Evolutionary conservation across 1,140 invertebrate genomes (phyloP).

Genomic region (Temnothorax curvispinosus): DNA sequence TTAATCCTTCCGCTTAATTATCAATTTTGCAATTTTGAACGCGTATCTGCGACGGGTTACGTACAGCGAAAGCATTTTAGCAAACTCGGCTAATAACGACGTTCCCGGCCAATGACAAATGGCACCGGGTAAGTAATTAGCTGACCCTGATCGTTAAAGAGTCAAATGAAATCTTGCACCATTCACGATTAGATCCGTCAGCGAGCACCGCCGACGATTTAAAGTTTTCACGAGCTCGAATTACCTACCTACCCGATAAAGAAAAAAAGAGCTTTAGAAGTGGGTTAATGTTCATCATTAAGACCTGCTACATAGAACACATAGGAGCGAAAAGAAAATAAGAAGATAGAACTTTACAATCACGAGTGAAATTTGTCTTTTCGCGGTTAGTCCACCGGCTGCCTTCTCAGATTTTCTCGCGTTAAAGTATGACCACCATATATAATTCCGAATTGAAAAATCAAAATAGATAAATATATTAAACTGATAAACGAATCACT

Average conservation of each 20-base stretch:
- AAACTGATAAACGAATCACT: background rate
- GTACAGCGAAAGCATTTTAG: conserved; percentile 7
- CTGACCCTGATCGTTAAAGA: conserved; percentile 54
- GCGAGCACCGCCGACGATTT: conserved; percentile 28
- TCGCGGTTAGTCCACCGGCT: background rate
- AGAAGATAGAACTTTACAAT: conserved; percentile 11
- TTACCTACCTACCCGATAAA: background rate
- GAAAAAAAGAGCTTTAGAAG: conserved; percentile 51
- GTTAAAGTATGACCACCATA: background rate
- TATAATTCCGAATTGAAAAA: background rate
- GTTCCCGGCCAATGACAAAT: conserved; percentile 41
- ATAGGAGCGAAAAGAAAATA: conserved; percentile 25
- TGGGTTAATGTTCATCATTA: conserved; percentile 64
- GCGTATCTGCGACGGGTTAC: background rate
- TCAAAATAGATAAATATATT: conserved; percentile 3
- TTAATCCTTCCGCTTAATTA: background rate
- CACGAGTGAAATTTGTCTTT: conserved; percentile 35
- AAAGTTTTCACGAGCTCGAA: conserved; percentile 55
- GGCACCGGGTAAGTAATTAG: conserved; percentile 49
- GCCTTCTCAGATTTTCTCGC: background rate
- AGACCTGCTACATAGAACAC: background rate
- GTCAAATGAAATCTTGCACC: conserved; percentile 52
- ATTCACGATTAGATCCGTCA: conserved; percentile 61
- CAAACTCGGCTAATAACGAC: conserved; percentile 39
- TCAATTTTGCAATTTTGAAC: background rate